phyloP scores from a whole-genome alignment of 2,797 vertebrate species.

The Erpetoichthys calabaricus region DNA sequence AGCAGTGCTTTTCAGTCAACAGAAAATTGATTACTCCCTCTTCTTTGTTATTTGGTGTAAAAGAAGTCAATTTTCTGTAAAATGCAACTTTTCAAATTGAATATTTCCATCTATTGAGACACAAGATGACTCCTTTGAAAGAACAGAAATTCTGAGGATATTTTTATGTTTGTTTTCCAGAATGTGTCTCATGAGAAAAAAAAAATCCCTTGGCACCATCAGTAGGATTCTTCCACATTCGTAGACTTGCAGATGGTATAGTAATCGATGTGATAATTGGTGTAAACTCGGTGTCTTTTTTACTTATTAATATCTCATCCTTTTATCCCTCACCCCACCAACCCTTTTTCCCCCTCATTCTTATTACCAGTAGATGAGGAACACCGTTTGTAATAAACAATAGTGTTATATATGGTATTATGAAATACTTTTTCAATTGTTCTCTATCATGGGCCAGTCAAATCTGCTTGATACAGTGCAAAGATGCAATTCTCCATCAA shows the following conservation, averaged over 20 bases:
- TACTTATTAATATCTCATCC: conserved; percentile 25
- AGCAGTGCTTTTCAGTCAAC: conserved; percentile 50
- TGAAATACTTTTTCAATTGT: too few species aligned
- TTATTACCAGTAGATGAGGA: too few species aligned
- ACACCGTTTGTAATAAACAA: too few species aligned
- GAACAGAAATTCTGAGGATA: conserved; percentile 5
- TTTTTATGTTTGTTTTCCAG: not conserved
- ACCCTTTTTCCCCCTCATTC: not conserved
- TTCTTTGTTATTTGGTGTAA: conserved; percentile 29
- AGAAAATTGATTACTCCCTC: conserved; percentile 53
- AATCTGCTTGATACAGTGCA: too few species aligned
- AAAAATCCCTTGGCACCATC: conserved; percentile 10
- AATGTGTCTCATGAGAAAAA: not conserved
- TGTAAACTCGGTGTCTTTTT: conserved; percentile 23
- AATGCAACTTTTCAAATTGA: conserved; percentile 32
- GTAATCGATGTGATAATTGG: conserved; percentile 23
- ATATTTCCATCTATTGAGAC: conserved; percentile 20
- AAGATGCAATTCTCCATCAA: too few species aligned
- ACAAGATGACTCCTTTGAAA: conserved; percentile 1
- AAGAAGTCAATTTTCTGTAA: conserved; percentile 45
- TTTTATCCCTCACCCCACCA: conserved; percentile 20
- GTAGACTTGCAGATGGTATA: conserved; percentile 26
- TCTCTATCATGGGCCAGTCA: too few species aligned
- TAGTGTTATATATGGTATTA: too few species aligned
- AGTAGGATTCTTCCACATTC: conserved; percentile 18